Conservation (phyloP, 2,113 vertebrate genomes). For the Perognathus longimembris region DNA sequence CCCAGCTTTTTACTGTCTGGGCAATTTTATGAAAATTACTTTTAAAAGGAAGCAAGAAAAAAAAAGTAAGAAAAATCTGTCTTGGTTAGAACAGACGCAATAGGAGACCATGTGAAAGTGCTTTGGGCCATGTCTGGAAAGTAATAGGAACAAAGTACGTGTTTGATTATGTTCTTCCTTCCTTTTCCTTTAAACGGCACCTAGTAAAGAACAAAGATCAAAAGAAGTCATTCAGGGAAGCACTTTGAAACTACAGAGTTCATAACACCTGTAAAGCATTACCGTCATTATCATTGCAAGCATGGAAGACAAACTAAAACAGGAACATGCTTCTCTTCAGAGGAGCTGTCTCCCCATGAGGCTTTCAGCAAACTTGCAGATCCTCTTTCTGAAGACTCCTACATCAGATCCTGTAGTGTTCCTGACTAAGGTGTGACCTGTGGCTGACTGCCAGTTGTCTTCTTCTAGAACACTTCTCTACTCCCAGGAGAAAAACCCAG, state of each 20-base stretch:
- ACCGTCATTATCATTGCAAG: background rate
- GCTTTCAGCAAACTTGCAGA: background rate
- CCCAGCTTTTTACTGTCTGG: background rate
- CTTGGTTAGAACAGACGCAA: background rate
- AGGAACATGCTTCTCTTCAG: background rate
- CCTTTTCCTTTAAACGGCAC: background rate
- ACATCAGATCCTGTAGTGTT: background rate
- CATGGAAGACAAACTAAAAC: slow-evolving; percentile 2
- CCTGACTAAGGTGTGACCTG: background rate
- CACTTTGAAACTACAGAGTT: slow-evolving; percentile 20
- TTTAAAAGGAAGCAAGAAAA: slow-evolving; percentile 41
- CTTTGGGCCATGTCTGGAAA: slow-evolving; percentile 15
- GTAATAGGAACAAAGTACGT: background rate
- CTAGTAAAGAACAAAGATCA: background rate
- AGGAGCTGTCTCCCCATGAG: background rate
- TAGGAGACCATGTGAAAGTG: background rate
- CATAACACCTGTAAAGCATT: slow-evolving; percentile 34
- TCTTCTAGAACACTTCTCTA: slow-evolving; percentile 5
- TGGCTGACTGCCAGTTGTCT: background rate
- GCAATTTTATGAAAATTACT: background rate
- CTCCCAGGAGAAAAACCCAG: background rate
- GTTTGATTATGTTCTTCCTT: slow-evolving; percentile 29
- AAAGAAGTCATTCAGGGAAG: slow-evolving; percentile 33
- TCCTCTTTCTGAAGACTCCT: slow-evolving; percentile 13
- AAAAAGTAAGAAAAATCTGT: background rate